Base-by-base conservation (phyloP, 1,140 invertebrate genomes). In the Whitmania pigra region DNA sequence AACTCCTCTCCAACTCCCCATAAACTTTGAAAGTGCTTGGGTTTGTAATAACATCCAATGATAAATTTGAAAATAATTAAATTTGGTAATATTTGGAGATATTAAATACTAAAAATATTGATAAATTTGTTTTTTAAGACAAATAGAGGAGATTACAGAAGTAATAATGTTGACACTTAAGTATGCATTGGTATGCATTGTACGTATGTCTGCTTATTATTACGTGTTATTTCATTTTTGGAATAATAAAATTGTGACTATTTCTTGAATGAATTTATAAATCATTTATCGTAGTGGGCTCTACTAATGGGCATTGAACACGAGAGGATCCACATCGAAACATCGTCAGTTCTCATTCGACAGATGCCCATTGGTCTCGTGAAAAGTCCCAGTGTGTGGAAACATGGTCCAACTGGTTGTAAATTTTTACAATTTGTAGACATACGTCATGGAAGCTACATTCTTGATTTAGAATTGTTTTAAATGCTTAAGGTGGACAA, bases 271-370 rank as follows among this genome's bases (percentile, higher is more conserved):
- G 43, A 11, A 7, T 17, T 25, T n/a, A 57, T 75, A 20, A 69
- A 55, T 76, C 77, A 11, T 49, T 49, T 4, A 11, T 49, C 11
- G n/a, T 69, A 82, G 81, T 83, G 81, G 81, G 77, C 78, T 27
- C 67, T 83, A 2, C 53, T 82, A 27, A 82, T 83, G 81, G 81
- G 82, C 7, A 80, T 83, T 74, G 81, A 82, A 71, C 82, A 83
- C 76, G 81, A 82, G 66, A 73, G 81, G 15, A 82, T 83, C 63
- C 82, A 83, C 63, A 43, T 82, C 31, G 82, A 83, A 73, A 83
- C 82, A 6, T 82, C 82, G 2, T 80, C 82, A 25, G 81, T 83
- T 18, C 75, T 83, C 27, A 81, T 83, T 67, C 74, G 79, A 25
- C 81, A 82, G 72, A 74, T 82, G 0, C 82, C 82, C 13, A 74